Conservation (phyloP, 2,888 invertebrate species). For the Ochlodes sylvanus region DNA sequence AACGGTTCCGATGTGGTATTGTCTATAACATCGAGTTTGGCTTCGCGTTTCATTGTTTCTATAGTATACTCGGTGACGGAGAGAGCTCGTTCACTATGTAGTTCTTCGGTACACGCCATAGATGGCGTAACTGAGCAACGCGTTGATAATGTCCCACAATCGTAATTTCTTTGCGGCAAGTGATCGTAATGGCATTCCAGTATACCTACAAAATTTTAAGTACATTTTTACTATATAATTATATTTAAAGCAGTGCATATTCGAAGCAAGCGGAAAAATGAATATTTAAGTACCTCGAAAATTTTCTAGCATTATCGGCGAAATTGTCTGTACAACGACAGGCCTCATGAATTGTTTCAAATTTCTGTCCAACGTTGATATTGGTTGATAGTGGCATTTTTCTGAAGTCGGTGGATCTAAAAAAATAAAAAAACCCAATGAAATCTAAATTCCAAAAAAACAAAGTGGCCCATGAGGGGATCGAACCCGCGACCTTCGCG, state of each 20-base stretch:
- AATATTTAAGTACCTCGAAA: conserved; percentile 76
- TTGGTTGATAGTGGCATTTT: conserved; percentile 82
- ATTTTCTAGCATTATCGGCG: conserved; percentile 84
- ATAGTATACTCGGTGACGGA: conserved; percentile 72
- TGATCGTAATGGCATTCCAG: conserved; percentile 88
- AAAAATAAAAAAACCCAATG: conserved; percentile 50
- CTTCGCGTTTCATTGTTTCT: conserved; percentile 77
- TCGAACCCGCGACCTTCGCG: conserved; percentile 91
- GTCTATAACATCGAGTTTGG: conserved; percentile 71
- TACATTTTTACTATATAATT: conserved; percentile 14
- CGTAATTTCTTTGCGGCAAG: conserved; percentile 74
- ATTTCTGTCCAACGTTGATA: conserved; percentile 77
- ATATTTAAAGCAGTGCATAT: conserved; percentile 9
- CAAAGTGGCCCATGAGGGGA: conserved; percentile 89
- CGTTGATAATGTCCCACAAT: conserved; percentile 59
- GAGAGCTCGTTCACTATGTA: conserved; percentile 57
- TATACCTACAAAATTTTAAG: conserved; percentile 65
- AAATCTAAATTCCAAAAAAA: conserved; percentile 48
- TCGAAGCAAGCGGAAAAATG: background rate
- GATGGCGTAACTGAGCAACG: conserved; percentile 69
- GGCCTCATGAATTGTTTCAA: conserved; percentile 81
- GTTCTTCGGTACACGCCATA: conserved; percentile 59
- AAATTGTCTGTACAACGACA: conserved; percentile 78
- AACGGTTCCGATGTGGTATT: conserved; percentile 83
- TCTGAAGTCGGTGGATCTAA: conserved; percentile 78